Percentiles rank a stretch among this genome's conserved stretches.
phyloP scores from a whole-genome alignment of 2,797 vertebrate species.

The Cetoscarus ocellatus region DNA sequence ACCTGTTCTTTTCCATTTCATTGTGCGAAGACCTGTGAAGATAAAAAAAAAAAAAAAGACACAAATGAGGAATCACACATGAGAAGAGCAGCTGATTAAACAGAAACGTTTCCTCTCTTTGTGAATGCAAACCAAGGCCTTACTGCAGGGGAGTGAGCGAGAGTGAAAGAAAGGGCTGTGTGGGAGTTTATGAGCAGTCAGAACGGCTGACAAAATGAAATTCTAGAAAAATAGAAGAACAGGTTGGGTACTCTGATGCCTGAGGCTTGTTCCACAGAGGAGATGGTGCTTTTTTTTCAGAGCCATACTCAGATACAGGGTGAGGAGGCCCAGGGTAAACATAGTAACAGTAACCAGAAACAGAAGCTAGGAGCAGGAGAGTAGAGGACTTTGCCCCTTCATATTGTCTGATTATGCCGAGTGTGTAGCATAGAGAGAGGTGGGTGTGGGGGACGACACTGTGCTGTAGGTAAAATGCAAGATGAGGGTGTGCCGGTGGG shows the following conservation, averaged over 20 bases:
- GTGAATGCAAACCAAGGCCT: slow-evolving; percentile 34
- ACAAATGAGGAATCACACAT: slow-evolving; percentile 42
- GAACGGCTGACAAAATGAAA: slow-evolving; percentile 49
- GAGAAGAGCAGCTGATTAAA: slow-evolving; percentile 42
- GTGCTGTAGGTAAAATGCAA: slow-evolving; percentile 43
- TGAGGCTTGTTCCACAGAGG: slow-evolving; percentile 21
- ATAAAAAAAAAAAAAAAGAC: slow-evolving; percentile 38
- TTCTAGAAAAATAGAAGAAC: slow-evolving; percentile 34
- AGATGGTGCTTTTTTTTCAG: slow-evolving; percentile 50
- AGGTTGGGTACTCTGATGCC: slow-evolving; percentile 32
- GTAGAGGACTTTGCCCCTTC: slow-evolving; percentile 32
- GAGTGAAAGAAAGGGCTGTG: slow-evolving; percentile 49
- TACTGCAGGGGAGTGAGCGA: slow-evolving; percentile 45
- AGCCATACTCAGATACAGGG: slow-evolving; percentile 21
- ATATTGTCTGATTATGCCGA: slow-evolving; percentile 41
- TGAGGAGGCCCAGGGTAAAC: slow-evolving; percentile 62
- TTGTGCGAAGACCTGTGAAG: slow-evolving; percentile 94
- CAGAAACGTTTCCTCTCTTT: slow-evolving; percentile 26
- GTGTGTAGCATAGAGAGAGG: slow-evolving; percentile 23
- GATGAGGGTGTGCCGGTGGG: slow-evolving; percentile 34
- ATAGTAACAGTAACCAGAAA: slow-evolving; percentile 83
- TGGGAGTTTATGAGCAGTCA: slow-evolving; percentile 55
- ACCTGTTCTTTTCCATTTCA: slow-evolving; percentile 99
- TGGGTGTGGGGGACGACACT: slow-evolving; percentile 20
- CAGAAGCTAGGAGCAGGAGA: slow-evolving; percentile 58